Evolutionary conservation across 2,888 invertebrate species (phyloP).

Genomic region (Artemia sinica): DNA sequence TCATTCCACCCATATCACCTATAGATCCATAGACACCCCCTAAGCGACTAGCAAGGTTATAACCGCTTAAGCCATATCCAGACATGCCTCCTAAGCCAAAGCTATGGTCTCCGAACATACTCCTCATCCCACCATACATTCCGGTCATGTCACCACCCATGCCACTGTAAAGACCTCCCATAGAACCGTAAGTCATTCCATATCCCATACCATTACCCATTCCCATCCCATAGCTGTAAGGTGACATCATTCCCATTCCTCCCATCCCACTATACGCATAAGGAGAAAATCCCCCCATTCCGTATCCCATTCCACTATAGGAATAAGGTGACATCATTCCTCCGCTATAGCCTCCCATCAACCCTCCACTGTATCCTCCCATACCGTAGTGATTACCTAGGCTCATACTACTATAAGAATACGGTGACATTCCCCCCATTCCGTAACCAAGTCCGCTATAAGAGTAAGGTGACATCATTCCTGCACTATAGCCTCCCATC

Average conservation of each 20-base stretch:
- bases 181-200: too few species aligned
- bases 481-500: background rate
- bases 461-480: background rate
- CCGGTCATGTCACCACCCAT: conserved; percentile 4
- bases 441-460: background rate
- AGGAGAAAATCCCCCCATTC: too few species aligned
- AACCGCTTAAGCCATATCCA: background rate
- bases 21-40: background rate
- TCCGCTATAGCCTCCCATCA: background rate
- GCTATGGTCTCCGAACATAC: background rate
- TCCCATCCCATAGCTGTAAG: too few species aligned
- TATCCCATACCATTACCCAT: too few species aligned
- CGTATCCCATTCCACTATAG: background rate
- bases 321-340: background rate
- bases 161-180: background rate
- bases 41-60: background rate
- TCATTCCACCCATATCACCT: background rate
- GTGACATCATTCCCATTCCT: too few species aligned
- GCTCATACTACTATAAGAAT: background rate
- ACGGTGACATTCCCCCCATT: background rate
- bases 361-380: background rate
- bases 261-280: too few species aligned
- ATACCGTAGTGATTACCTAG: too few species aligned
- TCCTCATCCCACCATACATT: background rate
- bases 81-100: background rate